These are phyloP conservation scores for Cryptocheilus praepositus DNA, from an alignment of 2,888 invertebrate genomes.

Conservation along the genomic window DNA sequence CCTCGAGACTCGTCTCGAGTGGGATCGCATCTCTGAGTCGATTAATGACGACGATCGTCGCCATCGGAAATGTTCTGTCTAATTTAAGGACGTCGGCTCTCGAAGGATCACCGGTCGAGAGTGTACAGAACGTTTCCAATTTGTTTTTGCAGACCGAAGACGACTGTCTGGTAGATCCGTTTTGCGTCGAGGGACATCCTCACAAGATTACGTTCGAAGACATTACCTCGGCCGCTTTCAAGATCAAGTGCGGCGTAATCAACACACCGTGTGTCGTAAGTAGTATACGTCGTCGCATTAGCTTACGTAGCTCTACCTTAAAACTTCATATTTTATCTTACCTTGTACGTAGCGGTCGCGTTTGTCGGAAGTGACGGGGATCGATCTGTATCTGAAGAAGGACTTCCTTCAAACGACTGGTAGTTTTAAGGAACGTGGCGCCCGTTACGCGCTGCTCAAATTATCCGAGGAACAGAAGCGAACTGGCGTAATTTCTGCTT, in stretches of 20 bases:
- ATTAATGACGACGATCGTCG: background rate
- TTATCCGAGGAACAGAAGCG: constrained; percentile 83
- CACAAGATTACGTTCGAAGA: constrained; percentile 87
- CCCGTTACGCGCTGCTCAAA: constrained; percentile 88
- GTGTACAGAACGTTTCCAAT: background rate
- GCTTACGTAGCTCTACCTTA: background rate
- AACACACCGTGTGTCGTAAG: constrained; percentile 91
- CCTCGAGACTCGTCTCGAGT: too few relatives aligned
- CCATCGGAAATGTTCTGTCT: background rate
- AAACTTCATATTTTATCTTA: background rate
- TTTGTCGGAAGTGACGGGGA: constrained; percentile 85
- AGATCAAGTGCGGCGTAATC: constrained; percentile 88
- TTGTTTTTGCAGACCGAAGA: constrained; percentile 39
- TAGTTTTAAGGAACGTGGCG: constrained; percentile 97
- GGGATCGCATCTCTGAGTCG: too few relatives aligned
- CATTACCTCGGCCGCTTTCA: constrained; percentile 91
- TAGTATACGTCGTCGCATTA: background rate
- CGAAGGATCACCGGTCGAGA: background rate
- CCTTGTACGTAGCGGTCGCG: constrained; percentile 82
- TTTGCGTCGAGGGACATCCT: constrained; percentile 83
- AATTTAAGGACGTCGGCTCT: background rate
- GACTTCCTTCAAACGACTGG: constrained; percentile 97
- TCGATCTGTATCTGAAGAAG: constrained; percentile 94
- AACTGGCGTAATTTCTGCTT: constrained; percentile 92
- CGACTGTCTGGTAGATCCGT: constrained; percentile 73